Evolutionary conservation across 2,888 invertebrate genomes (phyloP).

Genomic region (Elmis aenea): DNA sequence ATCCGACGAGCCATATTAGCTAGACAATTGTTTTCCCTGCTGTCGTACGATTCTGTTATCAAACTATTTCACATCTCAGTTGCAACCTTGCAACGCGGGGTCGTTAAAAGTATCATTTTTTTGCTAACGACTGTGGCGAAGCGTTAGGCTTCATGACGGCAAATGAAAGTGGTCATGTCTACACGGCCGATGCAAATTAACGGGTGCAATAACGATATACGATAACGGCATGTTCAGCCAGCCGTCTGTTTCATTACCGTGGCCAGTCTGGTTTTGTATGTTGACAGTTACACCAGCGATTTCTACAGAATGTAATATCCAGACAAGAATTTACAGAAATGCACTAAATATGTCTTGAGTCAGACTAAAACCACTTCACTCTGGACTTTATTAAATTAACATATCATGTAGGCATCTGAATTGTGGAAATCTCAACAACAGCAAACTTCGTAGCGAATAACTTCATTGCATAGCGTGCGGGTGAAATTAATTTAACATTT

Average conservation of each 20-base stretch:
- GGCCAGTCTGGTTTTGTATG: slow-evolving; percentile 18
- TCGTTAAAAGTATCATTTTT: no score
- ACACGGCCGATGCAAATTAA: slow-evolving; percentile 22
- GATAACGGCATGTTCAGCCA: slow-evolving; percentile 20
- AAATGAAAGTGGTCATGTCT: slow-evolving; percentile 5
- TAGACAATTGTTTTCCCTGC: no score
- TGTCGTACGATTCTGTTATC: no score
- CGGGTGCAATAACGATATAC: slow-evolving; percentile 23
- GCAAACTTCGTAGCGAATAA: no score
- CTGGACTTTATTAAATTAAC: slow-evolving; percentile 13
- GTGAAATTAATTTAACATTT: no score
- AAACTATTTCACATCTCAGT: no score
- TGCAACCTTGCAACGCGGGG: no score
- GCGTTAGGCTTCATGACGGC: slow-evolving; percentile 2
- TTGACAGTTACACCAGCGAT: slow-evolving; percentile 18
- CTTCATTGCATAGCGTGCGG: no score
- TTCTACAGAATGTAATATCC: slow-evolving; percentile 13
- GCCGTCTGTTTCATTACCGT: slow-evolving; percentile 21
- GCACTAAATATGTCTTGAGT: slow-evolving; percentile 9
- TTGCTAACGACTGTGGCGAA: background rate
- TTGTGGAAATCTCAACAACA: no score
- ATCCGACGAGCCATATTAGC: no score
- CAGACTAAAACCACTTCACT: slow-evolving; percentile 13
- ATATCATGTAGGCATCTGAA: slow-evolving; percentile 12
- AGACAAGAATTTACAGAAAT: slow-evolving; percentile 11